Evolutionary conservation across 35 echinoderm and acorn worm genomes (phyloP).

Genomic region (Apostichopus japonicus): DNA sequence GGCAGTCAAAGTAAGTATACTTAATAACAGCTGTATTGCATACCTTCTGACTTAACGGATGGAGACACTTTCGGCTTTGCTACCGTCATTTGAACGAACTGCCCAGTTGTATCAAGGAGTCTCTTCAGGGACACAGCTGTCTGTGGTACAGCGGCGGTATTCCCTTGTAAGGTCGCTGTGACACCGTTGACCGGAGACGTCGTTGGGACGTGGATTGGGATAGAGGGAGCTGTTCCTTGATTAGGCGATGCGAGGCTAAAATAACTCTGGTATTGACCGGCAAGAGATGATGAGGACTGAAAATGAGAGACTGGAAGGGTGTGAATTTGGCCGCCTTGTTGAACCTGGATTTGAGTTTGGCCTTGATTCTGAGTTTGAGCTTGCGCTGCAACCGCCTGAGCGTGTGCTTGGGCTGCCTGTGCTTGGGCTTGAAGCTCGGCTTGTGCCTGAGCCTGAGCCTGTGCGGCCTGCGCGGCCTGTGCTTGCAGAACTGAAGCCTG

Average conservation of each 20-base stretch:
- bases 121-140: conserved; percentile 16
- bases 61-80: background rate
- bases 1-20: too few relatives aligned
- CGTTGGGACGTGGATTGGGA: conserved; percentile 56
- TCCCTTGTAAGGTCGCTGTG: conserved; percentile 21
- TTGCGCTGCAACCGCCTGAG: conserved; percentile 21
- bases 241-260: conserved; percentile 44
- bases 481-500: conserved; percentile 41
- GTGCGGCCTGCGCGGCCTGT: background rate
- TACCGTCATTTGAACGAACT: background rate
- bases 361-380: conserved; percentile 7
- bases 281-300: conserved; percentile 24
- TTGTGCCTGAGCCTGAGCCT: conserved; percentile 23
- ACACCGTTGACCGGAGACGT: conserved; percentile 44
- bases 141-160: conserved; percentile 35
- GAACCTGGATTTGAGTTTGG: conserved; percentile 39
- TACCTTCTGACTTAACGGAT: conserved; percentile 38
- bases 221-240: conserved; percentile 35
- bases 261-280: conserved; percentile 53
- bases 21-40: background rate
- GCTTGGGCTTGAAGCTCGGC: conserved; percentile 46
- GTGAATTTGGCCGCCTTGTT: conserved; percentile 3
- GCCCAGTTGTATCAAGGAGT: conserved; percentile 11
- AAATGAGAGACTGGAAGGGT: conserved; percentile 1
- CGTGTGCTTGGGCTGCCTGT: conserved; percentile 40